Conservation (phyloP, 1,140 invertebrate species). For the Pectinophora gossypiella region DNA sequence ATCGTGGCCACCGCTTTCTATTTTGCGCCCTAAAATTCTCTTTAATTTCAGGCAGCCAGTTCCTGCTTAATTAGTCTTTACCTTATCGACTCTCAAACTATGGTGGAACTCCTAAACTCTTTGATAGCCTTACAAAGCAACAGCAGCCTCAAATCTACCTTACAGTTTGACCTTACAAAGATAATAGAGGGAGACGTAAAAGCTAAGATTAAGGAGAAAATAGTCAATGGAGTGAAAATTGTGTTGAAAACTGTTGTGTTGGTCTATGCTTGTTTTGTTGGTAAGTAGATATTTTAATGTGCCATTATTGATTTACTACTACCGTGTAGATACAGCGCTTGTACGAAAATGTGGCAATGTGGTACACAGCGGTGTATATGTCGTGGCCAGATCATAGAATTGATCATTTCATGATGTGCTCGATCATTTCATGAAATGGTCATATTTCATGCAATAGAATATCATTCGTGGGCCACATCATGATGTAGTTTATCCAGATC, state of each 20-base stretch:
- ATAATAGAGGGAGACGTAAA: constrained; percentile 71
- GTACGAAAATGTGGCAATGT: no score
- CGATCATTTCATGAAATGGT: no score
- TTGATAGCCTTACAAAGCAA: constrained; percentile 72
- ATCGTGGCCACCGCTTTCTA: no score
- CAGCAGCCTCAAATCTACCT: constrained; percentile 64
- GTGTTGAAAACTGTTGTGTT: constrained; percentile 75
- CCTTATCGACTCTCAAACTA: constrained; percentile 74
- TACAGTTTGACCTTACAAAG: constrained; percentile 58
- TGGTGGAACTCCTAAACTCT: constrained; percentile 69
- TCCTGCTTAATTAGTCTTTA: constrained; percentile 80
- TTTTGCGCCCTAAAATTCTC: not conserved
- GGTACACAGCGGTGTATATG: no score
- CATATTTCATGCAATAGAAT: no score
- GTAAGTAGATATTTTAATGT: constrained; percentile 59
- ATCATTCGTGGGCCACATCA: no score
- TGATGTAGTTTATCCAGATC: no score
- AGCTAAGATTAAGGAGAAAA: constrained; percentile 71
- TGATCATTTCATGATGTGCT: no score
- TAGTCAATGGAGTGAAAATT: constrained; percentile 74
- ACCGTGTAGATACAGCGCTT: no score
- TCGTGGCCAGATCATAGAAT: no score
- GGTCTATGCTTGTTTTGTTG: constrained; percentile 80
- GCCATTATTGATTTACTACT: constrained; percentile 13
- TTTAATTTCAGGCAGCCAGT: constrained; percentile 77